phyloP scores from a whole-genome alignment of 2,888 invertebrate species.

The Andricus quercusramuli region DNA sequence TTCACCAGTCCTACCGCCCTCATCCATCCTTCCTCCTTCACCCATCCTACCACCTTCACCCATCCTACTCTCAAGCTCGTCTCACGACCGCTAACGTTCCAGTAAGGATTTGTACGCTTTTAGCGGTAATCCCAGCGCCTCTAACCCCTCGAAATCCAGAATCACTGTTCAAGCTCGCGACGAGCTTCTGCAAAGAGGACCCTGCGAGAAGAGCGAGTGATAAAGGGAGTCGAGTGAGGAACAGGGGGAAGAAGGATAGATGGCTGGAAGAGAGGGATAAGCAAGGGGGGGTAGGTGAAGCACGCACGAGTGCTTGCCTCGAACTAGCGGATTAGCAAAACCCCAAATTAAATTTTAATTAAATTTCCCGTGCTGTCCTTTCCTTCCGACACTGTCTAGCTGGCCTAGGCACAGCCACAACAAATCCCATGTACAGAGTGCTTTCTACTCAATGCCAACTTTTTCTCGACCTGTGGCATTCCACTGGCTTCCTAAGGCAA shows the following conservation, averaged over 20 bases:
- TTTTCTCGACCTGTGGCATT: conserved; percentile 42
- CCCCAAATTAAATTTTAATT: conserved; percentile 75
- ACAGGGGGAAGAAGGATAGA: conserved; percentile 36
- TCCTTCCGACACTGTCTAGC: not conserved
- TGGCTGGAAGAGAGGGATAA: not conserved
- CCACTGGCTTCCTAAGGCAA: conserved; percentile 14
- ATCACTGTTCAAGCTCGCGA: conserved; percentile 61
- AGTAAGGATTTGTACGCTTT: conserved; percentile 76
- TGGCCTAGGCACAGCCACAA: conserved; percentile 15
- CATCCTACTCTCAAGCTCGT: not conserved
- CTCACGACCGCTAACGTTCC: conserved; percentile 35
- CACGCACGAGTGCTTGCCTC: conserved; percentile 41
- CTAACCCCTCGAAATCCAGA: conserved; percentile 59
- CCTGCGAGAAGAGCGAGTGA: conserved; percentile 30
- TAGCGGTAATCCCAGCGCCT: conserved; percentile 71
- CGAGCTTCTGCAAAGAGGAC: conserved; percentile 38
- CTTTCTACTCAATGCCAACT: conserved; percentile 46
- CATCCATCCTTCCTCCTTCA: not conserved
- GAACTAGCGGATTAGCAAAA: conserved; percentile 71
- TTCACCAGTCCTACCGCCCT: too few species aligned
- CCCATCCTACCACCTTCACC: conserved; percentile 12
- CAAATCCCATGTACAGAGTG: not conserved
- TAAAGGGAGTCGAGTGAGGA: conserved; percentile 10
- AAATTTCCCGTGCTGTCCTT: conserved; percentile 61
- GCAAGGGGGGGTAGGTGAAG: conserved; percentile 1